Evolutionary conservation across 2,888 invertebrate genomes (phyloP), one percentile per base, ranked within the genome.

Genomic region (Drosophila anomelani): DNA sequence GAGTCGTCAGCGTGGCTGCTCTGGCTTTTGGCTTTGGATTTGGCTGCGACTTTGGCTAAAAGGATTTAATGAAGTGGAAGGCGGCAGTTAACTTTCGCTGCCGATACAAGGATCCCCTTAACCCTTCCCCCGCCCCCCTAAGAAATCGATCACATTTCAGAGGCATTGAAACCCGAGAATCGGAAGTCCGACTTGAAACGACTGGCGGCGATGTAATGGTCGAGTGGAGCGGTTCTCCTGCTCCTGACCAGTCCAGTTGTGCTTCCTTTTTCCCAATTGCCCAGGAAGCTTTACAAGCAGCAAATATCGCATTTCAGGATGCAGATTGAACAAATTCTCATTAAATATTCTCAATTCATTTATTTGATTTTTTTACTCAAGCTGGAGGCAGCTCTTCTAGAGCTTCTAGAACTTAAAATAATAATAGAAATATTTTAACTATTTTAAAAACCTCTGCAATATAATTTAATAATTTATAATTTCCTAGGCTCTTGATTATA

Each of bases 141-240:
- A 15, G 10, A 7, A 39, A 43, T 44, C 53, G 68, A 67, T 73
- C 76, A 68, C 59, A 51, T 73, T 73, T 73, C 76, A 75, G 36
- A 44, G 26, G 38, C 15, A 23, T 23, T 56, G 89, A 88, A 89
- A 89, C 71, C 77, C 76, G 85, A 90, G 78, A 80, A 82, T 91
- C 91, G 90, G 90, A 90, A 91, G 91, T 90, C 89, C 90, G 90
- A 90, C 88, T 87, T 91, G 91, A 90, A 89, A 86, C 82, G 81
- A 61, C 47, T 47, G 32, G 12, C 10, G 70, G 68, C 70, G 53
- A 43, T 85, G 76, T 76, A 88, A 90, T 90, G 90, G 83, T 79
- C 85, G 88, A 85, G 78, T 88, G 53, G 44, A 62, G 49, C 38
- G 36, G 36, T 23, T 53, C 32, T 17, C 53, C 26, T 32, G 13